Evolutionary conservation across 1,140 invertebrate genomes (phyloP), one percentile per base, ranked within the genome.

Genomic region (Uloborus diversus): DNA sequence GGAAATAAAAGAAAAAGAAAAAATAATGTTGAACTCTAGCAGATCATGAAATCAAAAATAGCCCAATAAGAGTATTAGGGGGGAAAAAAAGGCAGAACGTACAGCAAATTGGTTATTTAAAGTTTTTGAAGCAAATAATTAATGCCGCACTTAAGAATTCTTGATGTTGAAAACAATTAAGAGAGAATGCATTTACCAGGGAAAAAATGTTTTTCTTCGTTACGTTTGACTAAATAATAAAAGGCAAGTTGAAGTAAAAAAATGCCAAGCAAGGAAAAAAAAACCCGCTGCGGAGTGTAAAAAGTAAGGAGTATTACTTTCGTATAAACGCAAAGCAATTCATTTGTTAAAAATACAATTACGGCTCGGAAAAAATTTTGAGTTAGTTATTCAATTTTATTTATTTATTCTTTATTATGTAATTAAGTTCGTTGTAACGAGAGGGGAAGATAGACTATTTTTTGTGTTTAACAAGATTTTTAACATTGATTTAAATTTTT

Each of bases 121-220:
- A 78, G 17, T 78, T 51, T 57, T 65, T 37, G 30, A 42, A 28
- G 30, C 73, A 23, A 65, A 20, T 78, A 78, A 78, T 78, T 78
- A 78, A 78, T 78, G 66, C 73, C 30, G 61, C 42, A 33, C 66
- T 28, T 66, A 65, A 78, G 62, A 78, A 78, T 32, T 56, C 73
- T 78, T 78, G 61, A 66, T 65, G 73, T 78, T 78, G 73, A 78
- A 78, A 78, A 78, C 73, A 78, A 78, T 78, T 78, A 78, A 78
- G 73, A 51, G 42, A 27, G 47, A 65, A 65, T 20, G 13, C 23
- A 20, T 53, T 53, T 53, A 1, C 17, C 7, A n/a, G 13, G 13
- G 20, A 53, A 20, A 53, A 0, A 53, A 51, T 49, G 28, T 64
- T 64, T 75, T 64, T 59, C 7, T 61, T 61, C 30, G 13, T 30